Percentiles rank a stretch among this genome's conserved stretches.
Evolutionary conservation across 2,797 vertebrate species (phyloP).

Genomic region (Odontamblyopus rebecca): DNA sequence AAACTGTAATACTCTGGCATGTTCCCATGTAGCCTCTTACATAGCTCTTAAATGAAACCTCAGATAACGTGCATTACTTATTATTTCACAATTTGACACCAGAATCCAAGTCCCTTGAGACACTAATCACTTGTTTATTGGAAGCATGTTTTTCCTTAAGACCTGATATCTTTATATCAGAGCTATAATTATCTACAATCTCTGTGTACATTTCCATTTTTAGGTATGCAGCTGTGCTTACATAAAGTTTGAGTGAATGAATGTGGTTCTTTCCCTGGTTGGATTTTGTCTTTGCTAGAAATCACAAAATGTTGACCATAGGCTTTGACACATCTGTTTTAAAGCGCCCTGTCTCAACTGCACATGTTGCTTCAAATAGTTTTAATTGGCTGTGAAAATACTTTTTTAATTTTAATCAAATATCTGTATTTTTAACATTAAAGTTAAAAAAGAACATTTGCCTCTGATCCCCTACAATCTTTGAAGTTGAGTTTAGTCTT

Average conservation of each 20-base stretch:
- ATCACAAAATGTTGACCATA: constrained; percentile 29
- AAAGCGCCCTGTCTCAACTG: constrained; percentile 35
- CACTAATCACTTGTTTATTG: constrained; percentile 30
- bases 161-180: constrained; percentile 52
- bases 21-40: not conserved
- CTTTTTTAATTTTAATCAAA: not conserved
- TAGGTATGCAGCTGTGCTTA: constrained; percentile 58
- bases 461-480: not conserved
- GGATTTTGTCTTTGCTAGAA: constrained; percentile 20
- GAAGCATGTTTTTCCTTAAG: constrained; percentile 41
- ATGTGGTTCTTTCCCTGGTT: constrained; percentile 38
- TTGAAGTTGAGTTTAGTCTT: not conserved
- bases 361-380: not conserved
- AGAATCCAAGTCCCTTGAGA: not conserved
- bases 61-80: not conserved
- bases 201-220: constrained; percentile 62
- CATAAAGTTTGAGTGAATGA: constrained; percentile 66
- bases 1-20: not conserved
- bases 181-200: constrained; percentile 37
- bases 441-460: not conserved
- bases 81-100: constrained; percentile 13
- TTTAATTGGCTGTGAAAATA: not conserved
- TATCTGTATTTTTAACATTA: not conserved
- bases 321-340: constrained; percentile 48
- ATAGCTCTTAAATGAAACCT: not conserved